These are phyloP conservation scores for Sebastes diaconus DNA, from an alignment of 2,797 vertebrate genomes.

Conservation along the genomic window DNA sequence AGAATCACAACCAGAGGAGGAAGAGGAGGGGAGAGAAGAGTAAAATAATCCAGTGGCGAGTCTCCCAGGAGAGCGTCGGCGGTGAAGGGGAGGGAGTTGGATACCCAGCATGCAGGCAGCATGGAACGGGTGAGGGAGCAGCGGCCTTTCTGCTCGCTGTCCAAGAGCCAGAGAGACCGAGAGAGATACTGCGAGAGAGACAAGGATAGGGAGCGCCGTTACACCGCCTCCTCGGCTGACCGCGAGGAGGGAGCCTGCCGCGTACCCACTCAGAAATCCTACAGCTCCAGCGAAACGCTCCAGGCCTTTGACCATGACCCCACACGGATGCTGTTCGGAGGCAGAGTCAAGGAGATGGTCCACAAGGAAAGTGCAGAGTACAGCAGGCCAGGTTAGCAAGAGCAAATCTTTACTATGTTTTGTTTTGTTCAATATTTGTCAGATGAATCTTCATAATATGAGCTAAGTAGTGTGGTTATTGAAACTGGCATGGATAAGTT, in stretches of 20 bases:
- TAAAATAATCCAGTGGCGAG: conserved; percentile 60
- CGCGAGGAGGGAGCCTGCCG: conserved; percentile 87
- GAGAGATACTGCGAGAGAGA: conserved; percentile 80
- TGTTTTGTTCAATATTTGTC: neutral
- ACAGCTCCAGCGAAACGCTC: conserved; percentile 96
- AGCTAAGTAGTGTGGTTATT: neutral
- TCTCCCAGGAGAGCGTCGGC: conserved; percentile 49
- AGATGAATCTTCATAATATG: neutral
- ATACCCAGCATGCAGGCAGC: conserved; percentile 92
- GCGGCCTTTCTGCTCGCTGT: conserved; percentile 97
- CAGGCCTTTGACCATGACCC: conserved; percentile 98
- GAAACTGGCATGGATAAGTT: neutral
- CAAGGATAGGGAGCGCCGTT: conserved; percentile 74
- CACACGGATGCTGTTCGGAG: conserved; percentile 92
- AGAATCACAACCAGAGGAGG: conserved; percentile 36
- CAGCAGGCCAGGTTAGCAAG: conserved; percentile 89
- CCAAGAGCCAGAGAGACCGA: conserved; percentile 93
- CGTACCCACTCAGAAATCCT: conserved; percentile 96
- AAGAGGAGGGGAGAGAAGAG: conserved; percentile 17
- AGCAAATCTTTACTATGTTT: conserved; percentile 7
- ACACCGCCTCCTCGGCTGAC: conserved; percentile 81
- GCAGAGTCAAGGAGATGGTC: conserved; percentile 93
- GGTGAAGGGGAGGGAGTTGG: conserved; percentile 63
- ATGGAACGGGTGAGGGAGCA: conserved; percentile 99
- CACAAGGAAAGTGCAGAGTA: conserved; percentile 93